These are phyloP conservation scores for Desmophyllum pertusum DNA, from an alignment of 92 coral and sea anemone species.

Conservation along the genomic window DNA sequence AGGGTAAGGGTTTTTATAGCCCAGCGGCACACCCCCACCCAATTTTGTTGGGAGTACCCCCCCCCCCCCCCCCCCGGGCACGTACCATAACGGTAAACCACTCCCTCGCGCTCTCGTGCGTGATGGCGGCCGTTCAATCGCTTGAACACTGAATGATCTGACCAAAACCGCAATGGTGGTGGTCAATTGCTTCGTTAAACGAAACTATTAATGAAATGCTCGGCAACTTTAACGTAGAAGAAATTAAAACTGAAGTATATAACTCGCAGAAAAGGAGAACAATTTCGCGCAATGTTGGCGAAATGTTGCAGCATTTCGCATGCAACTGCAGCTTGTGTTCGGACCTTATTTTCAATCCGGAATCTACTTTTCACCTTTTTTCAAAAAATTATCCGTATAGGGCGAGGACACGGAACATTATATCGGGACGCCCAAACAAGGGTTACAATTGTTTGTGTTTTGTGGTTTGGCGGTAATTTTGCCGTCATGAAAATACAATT, in stretches of 20 bases:
- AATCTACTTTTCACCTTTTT: not conserved
- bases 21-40: too few relatives aligned
- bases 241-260: too few relatives aligned
- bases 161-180: not conserved
- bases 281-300: not conserved
- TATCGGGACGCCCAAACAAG: not conserved
- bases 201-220: not conserved
- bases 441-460: not conserved
- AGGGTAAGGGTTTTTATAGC: too few relatives aligned
- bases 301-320: not conserved
- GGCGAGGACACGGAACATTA: not conserved
- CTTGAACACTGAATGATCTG: not conserved
- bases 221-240: not conserved
- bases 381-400: not conserved
- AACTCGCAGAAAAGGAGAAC: not conserved
- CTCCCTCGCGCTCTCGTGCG: too few relatives aligned
- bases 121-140: too few relatives aligned
- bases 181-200: not conserved
- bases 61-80: too few relatives aligned
- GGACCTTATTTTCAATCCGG: not conserved
- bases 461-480: not conserved
- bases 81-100: too few relatives aligned
- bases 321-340: not conserved
- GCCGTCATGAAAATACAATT: not conserved
- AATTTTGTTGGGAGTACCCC: too few relatives aligned